Evolutionary conservation across 2,888 invertebrate genomes (phyloP), one percentile per base, ranked within the genome.

Genomic region (Trissonchulus sp.): DNA sequence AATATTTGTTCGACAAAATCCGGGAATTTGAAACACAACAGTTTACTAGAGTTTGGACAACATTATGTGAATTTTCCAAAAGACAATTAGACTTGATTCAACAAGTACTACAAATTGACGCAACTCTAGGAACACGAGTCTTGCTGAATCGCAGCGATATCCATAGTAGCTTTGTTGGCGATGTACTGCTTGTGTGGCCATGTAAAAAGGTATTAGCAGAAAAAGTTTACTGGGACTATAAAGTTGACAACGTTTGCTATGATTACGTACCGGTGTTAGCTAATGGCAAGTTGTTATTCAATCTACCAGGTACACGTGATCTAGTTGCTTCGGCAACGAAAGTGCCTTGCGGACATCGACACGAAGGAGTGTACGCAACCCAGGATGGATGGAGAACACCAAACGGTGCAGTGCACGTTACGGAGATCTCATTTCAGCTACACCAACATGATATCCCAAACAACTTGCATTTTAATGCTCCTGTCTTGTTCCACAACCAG

Each of bases 161-260:
- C 48, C 15, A 28, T 31, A 30, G 38, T 18, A 15, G 38, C 31
- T 72, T 72, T 30, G 72, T 48, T 8, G 72, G 72, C 15, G 38
- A 72, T n/a, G 72, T 34, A 28, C 48, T 72, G 28, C 36, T 72
- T 37, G 31, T 72, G 3, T 36, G 38, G 37, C 28, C 36, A 31
- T 72, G 72, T 30, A 8, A 28, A 8, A 23, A 72, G 31, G 31
- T 72, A 2, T 2, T 38, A 38, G 38, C 72, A 28, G 48, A 18
- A 28, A 15, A n/a, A 2, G 30, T 72, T n/a, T 72, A 31, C 31
- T 72, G 72, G 72, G 48, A 72, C 48, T 38, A 72, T n/a, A 36
- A 36, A 28, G 48, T 72, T 31, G 38, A 72, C 30, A 28, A 36
- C 37, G 38, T 31, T 8, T 72, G 72, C 48, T 72, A 72, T n/a